Conservation (phyloP, 2,888 invertebrate genomes). For the Dryobotodes eremita region DNA sequence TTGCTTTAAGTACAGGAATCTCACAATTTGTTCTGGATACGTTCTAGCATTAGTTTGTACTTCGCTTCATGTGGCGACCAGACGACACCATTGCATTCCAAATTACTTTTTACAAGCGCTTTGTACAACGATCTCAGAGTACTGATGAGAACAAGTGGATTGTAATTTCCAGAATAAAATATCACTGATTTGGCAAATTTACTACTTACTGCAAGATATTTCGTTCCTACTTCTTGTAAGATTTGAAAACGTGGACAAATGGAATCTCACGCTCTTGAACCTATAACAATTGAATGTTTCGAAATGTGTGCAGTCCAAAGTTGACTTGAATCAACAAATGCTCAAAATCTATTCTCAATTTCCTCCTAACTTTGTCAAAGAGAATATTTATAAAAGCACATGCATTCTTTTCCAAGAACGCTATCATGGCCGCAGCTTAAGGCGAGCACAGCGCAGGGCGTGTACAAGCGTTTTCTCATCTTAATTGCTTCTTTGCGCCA, state of each 20-base stretch:
- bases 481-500: slow-evolving; percentile 79
- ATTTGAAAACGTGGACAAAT: neutral
- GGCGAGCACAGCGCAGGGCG: slow-evolving; percentile 59
- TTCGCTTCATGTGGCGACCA: no score
- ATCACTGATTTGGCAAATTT: neutral
- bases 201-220: neutral
- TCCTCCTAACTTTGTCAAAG: slow-evolving; percentile 14
- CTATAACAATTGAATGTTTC: neutral
- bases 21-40: no score
- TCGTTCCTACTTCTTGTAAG: neutral
- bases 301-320: neutral
- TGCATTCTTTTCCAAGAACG: slow-evolving; percentile 5
- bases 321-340: neutral
- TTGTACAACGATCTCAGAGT: no score
- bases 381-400: slow-evolving; percentile 35
- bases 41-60: no score
- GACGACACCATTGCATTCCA: no score
- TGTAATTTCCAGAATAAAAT: neutral
- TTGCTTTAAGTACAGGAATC: no score
- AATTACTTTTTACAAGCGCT: no score
- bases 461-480: slow-evolving; percentile 73
- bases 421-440: slow-evolving; percentile 63
- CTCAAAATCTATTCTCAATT: neutral
- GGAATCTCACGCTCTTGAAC: neutral
- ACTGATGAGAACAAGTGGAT: neutral